These are phyloP conservation scores for Halictus quadricinctus DNA, from an alignment of 2,888 invertebrate genomes.

Conservation along the genomic window DNA sequence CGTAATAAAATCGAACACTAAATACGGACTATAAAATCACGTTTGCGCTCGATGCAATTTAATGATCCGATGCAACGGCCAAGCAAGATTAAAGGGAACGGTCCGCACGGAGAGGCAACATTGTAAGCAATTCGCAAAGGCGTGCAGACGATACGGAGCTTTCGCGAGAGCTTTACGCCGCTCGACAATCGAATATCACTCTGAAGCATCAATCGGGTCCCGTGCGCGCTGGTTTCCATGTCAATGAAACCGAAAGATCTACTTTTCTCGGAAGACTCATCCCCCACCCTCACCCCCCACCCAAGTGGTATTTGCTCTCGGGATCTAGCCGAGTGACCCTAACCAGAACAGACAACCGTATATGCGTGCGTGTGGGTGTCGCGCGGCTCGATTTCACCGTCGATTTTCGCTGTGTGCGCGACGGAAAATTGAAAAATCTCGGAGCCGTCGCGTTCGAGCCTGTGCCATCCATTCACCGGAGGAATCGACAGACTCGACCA, in stretches of 20 bases:
- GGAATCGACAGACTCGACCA: constrained; percentile 30
- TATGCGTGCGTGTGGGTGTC: not conserved
- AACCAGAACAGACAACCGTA: not conserved
- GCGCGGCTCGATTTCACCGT: constrained; percentile 14
- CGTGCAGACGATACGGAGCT: not conserved
- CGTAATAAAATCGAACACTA: not conserved
- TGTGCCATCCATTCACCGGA: constrained; percentile 14
- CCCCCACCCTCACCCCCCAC: too few species aligned
- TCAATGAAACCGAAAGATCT: not conserved
- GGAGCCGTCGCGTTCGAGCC: constrained; percentile 8
- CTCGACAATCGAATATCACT: not conserved
- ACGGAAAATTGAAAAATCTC: constrained; percentile 40
- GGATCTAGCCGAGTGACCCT: not conserved
- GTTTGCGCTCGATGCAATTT: not conserved
- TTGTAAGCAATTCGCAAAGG: not conserved
- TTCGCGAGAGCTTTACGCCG: not conserved
- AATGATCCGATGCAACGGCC: not conserved
- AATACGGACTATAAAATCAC: not conserved
- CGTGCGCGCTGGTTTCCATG: too few species aligned
- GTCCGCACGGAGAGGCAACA: not conserved
- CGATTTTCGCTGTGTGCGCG: constrained; percentile 5
- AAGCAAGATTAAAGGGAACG: not conserved
- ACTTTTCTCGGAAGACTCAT: constrained; percentile 1
- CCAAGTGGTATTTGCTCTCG: constrained; percentile 1
- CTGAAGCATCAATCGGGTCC: not conserved